Evolutionary conservation across 2,888 invertebrate genomes (phyloP), one percentile per base, ranked within the genome.

Genomic region (Nephrocerus scutellatus): DNA sequence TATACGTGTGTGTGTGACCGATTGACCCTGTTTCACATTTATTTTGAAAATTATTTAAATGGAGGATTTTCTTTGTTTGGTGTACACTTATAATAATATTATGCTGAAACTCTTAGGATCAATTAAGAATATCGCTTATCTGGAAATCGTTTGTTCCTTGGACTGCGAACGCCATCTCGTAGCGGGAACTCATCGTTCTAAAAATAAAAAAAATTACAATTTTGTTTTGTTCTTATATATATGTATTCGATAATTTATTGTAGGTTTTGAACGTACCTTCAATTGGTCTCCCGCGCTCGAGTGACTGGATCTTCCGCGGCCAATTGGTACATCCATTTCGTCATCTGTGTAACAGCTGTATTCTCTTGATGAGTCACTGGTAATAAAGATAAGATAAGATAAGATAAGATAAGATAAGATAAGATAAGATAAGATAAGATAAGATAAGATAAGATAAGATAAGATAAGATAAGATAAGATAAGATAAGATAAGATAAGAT

Each of bases 351-450:
- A 63, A 36, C 55, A 54, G 34, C 76, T 78, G 59, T 72, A 71
- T 56, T 79, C 79, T 53, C 72, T 66, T 35, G 80, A 77, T 49
- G 80, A 72, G 54, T 72, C 72, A 54, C 72, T 73, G 26, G 24
- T 55, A 41, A 57, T 7, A 34, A 18, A 36, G 19, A 34, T 3
- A 5, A 31, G 9, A 18, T 23, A 4, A 2, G 24, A 12, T 22
- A 5, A 18, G n/a, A 32, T 20, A 32, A 19, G 7, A 31, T 21
- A 10, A 18, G 12, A 16, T 6, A 10, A 19, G 8, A n/a, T n/a
- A n/a, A n/a, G n/a, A n/a, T n/a, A n/a, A n/a, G n/a, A n/a, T n/a
- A n/a, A n/a, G n/a, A n/a, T n/a, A n/a, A n/a, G n/a, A n/a, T n/a
- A n/a, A n/a, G n/a, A n/a, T n/a, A n/a, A n/a, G n/a, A n/a, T n/a